Evolutionary conservation across 1,140 invertebrate genomes (phyloP), one percentile per base, ranked within the genome.

Genomic region (Macrostomum lignano): DNA sequence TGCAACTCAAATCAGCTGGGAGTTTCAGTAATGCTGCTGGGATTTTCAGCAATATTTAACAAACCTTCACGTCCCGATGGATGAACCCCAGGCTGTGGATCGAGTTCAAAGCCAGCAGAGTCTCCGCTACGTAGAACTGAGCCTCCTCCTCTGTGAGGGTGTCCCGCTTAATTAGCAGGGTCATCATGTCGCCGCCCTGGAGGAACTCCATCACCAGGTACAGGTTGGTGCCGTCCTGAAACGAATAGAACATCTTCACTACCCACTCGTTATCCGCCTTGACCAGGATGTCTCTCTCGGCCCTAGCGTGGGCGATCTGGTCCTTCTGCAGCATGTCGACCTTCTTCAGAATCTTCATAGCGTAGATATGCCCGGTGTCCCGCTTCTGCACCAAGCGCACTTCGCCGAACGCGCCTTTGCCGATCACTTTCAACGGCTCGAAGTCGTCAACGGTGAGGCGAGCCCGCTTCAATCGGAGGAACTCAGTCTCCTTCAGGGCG

Each of bases 131-230:
- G 61, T 98, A 98, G 64, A 98, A 98, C 62, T 96, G 82, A 35
- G 86, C 86, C 55, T 81, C 82, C 51, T 96, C 88, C 52, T 98
- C 91, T 25, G 79, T 78, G 29, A 98, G 66, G 3, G 82, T 96
- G 49, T 98, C 88, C 51, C 91, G 91, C 64, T 96, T 96, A 77
- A 98, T 98, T 19, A 98, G 65, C 24, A 98, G 65, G 10, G 86
- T 96, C 91, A 98, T 98, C 82, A 98, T 88, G 55, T 71, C 67
- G 40, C 84, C 86, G 46, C 86, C 91, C 29, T 86, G 86, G 42
- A 98, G 65, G 63, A 94, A 98, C 62, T 98, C 91, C 88, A 98
- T 98, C 49, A 98, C 93, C 42, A 98, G 69, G 65, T 98, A 98
- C 29, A 98, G 66, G 65, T 96, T 96, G 47, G 86, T 74, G 22